Percentiles rank a stretch among this genome's conserved stretches.
Evolutionary conservation across 2,113 vertebrate species (phyloP).

Genomic region (Brevimyrus niger): DNA sequence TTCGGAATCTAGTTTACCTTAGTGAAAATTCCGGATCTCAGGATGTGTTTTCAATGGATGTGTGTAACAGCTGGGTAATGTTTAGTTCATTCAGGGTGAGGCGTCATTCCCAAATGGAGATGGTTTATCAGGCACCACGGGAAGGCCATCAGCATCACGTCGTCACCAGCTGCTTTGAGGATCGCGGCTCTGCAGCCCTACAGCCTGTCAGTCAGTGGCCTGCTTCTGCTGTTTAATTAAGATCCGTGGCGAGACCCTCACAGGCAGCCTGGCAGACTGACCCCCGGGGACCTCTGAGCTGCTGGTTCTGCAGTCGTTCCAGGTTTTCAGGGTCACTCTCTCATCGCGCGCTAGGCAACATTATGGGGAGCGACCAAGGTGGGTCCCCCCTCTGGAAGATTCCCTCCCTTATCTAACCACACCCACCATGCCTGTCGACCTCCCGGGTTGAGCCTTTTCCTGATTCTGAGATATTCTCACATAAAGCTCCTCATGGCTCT

Average conservation of each 20-base stretch:
- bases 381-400: neutral
- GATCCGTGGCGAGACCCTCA: neutral
- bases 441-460: too few species aligned
- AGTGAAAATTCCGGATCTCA: neutral
- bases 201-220: neutral
- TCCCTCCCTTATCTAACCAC: neutral
- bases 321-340: neutral
- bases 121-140: neutral
- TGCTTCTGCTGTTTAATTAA: neutral
- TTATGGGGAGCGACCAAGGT: neutral
- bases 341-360: neutral
- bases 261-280: neutral
- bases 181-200: neutral
- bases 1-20: neutral
- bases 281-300: neutral
- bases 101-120: neutral
- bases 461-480: neutral
- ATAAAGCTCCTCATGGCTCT: neutral
- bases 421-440: neutral
- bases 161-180: neutral
- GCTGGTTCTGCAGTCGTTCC: neutral
- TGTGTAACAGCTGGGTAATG: neutral
- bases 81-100: neutral
- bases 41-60: neutral
- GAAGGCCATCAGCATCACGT: neutral